Percentiles rank a stretch among this genome's conserved stretches.
phyloP scores from a whole-genome alignment of 2,113 vertebrate species.

The Zosterops pallidus region DNA sequence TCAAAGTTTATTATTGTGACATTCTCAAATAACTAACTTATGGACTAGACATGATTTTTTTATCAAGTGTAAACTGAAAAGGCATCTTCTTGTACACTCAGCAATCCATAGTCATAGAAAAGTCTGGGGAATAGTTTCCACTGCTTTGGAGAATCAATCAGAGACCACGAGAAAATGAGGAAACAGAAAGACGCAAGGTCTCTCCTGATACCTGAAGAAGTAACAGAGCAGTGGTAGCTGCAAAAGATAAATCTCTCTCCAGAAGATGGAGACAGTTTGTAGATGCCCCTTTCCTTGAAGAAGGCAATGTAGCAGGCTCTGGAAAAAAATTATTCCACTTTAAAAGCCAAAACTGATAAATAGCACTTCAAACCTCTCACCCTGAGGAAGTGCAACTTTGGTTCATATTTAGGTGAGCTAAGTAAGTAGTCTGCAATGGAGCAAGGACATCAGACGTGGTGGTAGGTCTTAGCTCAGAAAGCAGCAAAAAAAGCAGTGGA shows the following conservation, averaged over 20 bases:
- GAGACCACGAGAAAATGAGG: not conserved
- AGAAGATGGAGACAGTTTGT: not conserved
- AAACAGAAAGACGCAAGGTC: not conserved
- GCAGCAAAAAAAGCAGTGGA: not conserved
- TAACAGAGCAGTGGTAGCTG: not conserved
- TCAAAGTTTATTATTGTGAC: constrained; percentile 59
- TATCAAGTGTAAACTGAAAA: constrained; percentile 30
- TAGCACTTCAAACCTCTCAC: not conserved
- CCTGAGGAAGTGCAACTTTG: not conserved
- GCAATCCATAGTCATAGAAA: not conserved
- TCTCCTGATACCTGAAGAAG: not conserved
- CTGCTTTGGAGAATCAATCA: not conserved
- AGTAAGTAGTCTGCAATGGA: not conserved
- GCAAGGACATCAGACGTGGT: not conserved
- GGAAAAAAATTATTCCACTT: not conserved
- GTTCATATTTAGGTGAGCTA: not conserved
- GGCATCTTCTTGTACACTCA: not conserved
- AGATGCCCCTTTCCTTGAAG: not conserved
- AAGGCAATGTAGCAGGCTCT: not conserved
- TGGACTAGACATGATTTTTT: not conserved
- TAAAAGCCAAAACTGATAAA: not conserved
- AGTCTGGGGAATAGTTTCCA: not conserved
- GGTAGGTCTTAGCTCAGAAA: not conserved
- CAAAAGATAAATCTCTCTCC: not conserved
- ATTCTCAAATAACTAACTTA: constrained; percentile 59